Base-by-base conservation (phyloP, 2,797 vertebrate genomes). In the Coluber constrictor region DNA sequence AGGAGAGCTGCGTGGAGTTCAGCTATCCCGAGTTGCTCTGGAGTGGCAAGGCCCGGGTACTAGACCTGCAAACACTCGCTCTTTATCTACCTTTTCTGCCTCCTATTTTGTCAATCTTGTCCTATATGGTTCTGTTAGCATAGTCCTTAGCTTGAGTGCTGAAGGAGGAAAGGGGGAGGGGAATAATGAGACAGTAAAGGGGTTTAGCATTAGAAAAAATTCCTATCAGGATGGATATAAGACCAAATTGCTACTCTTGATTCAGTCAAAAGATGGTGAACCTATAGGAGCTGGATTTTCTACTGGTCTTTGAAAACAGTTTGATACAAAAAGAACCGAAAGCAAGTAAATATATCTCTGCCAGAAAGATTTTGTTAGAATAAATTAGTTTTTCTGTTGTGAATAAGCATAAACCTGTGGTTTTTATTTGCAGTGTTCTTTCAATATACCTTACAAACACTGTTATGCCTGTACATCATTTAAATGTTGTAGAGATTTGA, bases 21-120 rank as follows among this genome's bases (percentile, higher is more conserved):
- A 99, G 98, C 97, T 99, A 99, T 97, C 98, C 98, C 83, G 99
- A 99, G 97, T 98, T 99, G 96, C 96, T 99, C 95, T 96, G 98
- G 95, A 96, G 97, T 95, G 96, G 97, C 95, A 96, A 97, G 95
- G 96, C 97, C 94, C 94, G 96, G 97, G 97, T 97, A 98, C 55
- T 96, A 95, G 95, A 94, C 95, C 88, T 91, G 89, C 96, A 66
- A 66, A 87, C 93, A 91, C 87, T 56, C 23, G 61, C 91, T 92
- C n/a, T 3, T 56, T 5, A 43, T 11, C 4, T 20, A 12, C 83
- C 13, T 3, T 54, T 12, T 4, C 9, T 5, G 20, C 29, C 20
- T 87, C 1, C 2, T 74, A 8, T n/a, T 59, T 87, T 93, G 27
- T 60, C 51, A 27, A 2, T 87, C 8, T n/a, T 74, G 29, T 18